Evolutionary conservation across 2,797 vertebrate species (phyloP).

Genomic region (Lerista edwardsae): DNA sequence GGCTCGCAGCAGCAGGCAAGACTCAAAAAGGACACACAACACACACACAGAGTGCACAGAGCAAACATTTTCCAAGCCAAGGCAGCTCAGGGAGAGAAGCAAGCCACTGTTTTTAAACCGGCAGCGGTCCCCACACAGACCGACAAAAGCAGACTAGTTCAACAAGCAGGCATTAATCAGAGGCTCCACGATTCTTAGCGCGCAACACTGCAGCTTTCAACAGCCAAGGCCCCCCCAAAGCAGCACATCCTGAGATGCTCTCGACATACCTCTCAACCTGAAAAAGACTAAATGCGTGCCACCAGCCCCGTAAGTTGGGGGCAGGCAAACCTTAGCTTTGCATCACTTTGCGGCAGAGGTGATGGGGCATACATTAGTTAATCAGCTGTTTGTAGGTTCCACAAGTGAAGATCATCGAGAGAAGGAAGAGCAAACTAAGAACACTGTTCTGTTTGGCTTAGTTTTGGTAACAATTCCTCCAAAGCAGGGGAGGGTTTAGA

Average conservation of each 20-base stretch:
- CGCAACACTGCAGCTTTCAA: constrained; percentile 32
- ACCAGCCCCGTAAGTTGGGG: neutral
- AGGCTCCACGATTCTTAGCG: constrained; percentile 29
- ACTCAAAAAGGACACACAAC: constrained; percentile 15
- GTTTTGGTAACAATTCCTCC: neutral
- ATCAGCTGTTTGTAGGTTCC: neutral
- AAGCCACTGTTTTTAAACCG: constrained; percentile 54
- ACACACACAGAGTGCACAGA: neutral
- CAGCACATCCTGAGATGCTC: constrained; percentile 42
- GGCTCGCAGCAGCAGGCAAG: constrained; percentile 8
- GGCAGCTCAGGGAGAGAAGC: constrained; percentile 28
- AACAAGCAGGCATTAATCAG: constrained; percentile 36
- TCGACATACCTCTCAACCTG: constrained; percentile 48
- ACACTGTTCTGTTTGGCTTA: neutral
- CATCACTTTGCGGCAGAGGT: no score
- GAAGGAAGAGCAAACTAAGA: neutral
- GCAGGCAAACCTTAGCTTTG: constrained; percentile 38
- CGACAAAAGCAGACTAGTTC: constrained; percentile 27
- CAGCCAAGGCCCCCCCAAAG: constrained; percentile 32
- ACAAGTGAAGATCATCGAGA: neutral
- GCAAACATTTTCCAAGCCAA: constrained; percentile 42
- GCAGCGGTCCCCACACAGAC: constrained; percentile 31
- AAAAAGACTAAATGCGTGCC: constrained; percentile 38
- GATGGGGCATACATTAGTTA: constrained; percentile 15
- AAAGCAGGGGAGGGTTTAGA: no score